phyloP scores from a whole-genome alignment of 37 sponge, comb jelly and placozoan genomes.

The Chondrosia reniformis region DNA sequence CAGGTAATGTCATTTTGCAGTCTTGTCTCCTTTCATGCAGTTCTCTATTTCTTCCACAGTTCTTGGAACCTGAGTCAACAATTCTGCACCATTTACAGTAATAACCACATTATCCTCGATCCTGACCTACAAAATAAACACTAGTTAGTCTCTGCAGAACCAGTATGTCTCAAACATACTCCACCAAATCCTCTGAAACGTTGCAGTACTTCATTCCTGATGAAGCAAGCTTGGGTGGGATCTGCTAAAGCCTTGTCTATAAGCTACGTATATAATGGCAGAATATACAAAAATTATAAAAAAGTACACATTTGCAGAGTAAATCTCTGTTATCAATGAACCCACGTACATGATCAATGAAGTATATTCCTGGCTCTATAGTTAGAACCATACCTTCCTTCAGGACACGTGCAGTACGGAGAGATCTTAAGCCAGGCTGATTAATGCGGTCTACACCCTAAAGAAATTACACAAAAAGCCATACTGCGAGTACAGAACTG shows the following conservation, averaged over 20 bases:
- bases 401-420: slow-evolving; percentile 83
- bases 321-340: no score
- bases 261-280: slow-evolving; percentile 58
- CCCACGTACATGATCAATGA: slow-evolving; percentile 82
- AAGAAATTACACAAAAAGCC: not conserved
- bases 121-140: slow-evolving; percentile 64
- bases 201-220: slow-evolving; percentile 69
- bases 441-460: slow-evolving; percentile 57
- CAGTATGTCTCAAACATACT: no score
- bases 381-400: slow-evolving; percentile 97
- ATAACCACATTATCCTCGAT: slow-evolving; percentile 93
- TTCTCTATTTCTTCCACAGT: slow-evolving; percentile 92
- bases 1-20: no score
- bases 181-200: slow-evolving; percentile 83
- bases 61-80: slow-evolving; percentile 90
- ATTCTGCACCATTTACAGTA: slow-evolving; percentile 72
- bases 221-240: slow-evolving; percentile 77
- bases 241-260: slow-evolving; percentile 69
- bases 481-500: not conserved
- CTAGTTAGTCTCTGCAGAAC: no score
- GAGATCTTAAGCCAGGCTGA: slow-evolving; percentile 69
- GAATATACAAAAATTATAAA: not conserved
- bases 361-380: slow-evolving; percentile 96
- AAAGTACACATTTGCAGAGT: not conserved
- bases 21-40: slow-evolving; percentile 81